Base-by-base conservation (phyloP, 2,113 vertebrate genomes). In the Peromyscus leucopus region DNA sequence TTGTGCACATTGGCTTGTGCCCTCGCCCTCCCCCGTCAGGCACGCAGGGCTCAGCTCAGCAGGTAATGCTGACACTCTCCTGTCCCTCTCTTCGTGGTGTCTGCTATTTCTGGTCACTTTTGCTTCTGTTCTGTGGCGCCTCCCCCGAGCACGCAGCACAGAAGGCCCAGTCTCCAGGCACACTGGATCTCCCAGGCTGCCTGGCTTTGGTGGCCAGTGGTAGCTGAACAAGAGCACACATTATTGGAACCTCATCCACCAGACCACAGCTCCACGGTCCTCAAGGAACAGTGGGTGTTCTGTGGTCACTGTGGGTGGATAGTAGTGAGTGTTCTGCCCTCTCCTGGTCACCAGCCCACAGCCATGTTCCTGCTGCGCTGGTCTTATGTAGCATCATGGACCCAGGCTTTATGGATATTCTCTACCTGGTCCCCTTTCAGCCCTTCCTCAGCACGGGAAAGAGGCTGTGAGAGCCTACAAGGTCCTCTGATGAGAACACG, bases 221-320 rank as follows among this genome's bases (percentile, higher is more conserved):
- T 9, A 17, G 0, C 51, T 16, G 5, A 42, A 36, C 42, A 24
- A 42, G 24, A 71, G 36, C 11, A 11, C 24, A 15, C 24, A 33
- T 11, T 51, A 12, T n/a, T 8, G 57, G 76, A 8, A 4, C 24
- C 0, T 28, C 1, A 2, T 21, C 46, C 10, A 2, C 22, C 42
- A 48, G 63, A 61, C 12, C 59, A 46, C n/a, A 24, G 16, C 31
- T 39, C 74, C 67, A 39, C 1, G 1, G 48, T 89, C 36, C 69
- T 16, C 31, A 71, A 39, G 69, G 71, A 57, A 65, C 33, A 12
- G 65, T 4, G 5, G 7, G 5, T n/a, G 9, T 59, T 42, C 59
- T n/a, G 48, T 33, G 71, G 65, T 36, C 59, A n/a, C 76, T 15
- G 16, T 0, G 0, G 75, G 33, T 36, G 15, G 51, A 42, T 22